Conservation (phyloP, 2,797 vertebrate species). For the Anguilla pacifica region DNA sequence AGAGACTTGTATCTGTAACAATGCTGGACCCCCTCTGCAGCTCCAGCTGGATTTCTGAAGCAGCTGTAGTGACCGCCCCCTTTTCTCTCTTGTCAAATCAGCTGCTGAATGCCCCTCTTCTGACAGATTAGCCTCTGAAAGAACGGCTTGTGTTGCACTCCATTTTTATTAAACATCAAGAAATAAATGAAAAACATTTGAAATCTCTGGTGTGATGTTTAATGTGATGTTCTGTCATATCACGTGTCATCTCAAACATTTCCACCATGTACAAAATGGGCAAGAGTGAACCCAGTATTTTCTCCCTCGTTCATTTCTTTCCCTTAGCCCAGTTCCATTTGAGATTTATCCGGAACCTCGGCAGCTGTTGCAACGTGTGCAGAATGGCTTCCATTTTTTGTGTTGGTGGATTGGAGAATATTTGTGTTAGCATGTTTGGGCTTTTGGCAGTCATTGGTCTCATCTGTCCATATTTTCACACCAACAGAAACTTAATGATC, state of each 20-base stretch:
- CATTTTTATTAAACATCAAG: conserved; percentile 6
- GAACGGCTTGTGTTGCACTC: conserved; percentile 3
- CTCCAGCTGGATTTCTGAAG: neutral
- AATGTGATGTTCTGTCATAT: neutral
- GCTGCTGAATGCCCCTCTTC: neutral
- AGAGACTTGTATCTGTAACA: neutral
- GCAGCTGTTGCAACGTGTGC: neutral
- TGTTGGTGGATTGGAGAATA: neutral
- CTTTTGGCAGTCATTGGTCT: too few relatives aligned
- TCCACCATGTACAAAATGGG: neutral
- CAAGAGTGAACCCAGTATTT: neutral
- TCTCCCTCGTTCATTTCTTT: too few relatives aligned
- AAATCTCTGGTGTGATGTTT: neutral
- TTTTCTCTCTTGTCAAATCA: neutral
- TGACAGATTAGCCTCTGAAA: neutral
- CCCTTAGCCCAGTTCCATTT: neutral
- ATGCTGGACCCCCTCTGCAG: neutral
- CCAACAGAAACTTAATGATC: too few relatives aligned
- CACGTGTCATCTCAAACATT: neutral
- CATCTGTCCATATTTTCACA: too few relatives aligned
- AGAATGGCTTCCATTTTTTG: neutral
- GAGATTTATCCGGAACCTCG: neutral
- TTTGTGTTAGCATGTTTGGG: too few relatives aligned
- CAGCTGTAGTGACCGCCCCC: neutral
- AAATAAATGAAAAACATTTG: neutral